A percentile compares a stretch with the other conserved stretches of the same genome.
Conservation (phyloP, 2,888 invertebrate genomes). For the Lathronympha strigana region DNA sequence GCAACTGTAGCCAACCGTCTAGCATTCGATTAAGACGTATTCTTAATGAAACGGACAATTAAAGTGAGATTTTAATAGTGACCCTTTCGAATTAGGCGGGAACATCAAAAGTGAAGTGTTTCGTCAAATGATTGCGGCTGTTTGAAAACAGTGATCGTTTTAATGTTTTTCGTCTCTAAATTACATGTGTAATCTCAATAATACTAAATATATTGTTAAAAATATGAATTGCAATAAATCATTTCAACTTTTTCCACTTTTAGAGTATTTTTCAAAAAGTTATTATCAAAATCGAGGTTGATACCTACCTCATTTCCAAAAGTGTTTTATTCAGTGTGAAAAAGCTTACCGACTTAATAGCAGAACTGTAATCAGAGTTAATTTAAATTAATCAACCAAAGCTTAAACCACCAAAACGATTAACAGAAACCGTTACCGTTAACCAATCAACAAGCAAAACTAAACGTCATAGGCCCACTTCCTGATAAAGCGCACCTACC, state of each 20-base stretch:
- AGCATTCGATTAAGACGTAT: constrained; percentile 63
- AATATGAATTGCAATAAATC: too few relatives aligned
- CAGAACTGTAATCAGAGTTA: neutral
- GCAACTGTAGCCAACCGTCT: constrained; percentile 67
- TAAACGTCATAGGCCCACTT: constrained; percentile 62
- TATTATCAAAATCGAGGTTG: too few relatives aligned
- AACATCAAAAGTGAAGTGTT: constrained; percentile 23
- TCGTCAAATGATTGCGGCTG: too few relatives aligned
- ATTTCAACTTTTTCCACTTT: too few relatives aligned
- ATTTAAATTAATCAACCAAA: constrained; percentile 7
- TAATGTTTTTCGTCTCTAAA: too few relatives aligned
- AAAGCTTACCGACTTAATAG: neutral
- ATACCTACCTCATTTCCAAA: too few relatives aligned
- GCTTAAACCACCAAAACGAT: constrained; percentile 6
- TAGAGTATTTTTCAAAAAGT: too few relatives aligned
- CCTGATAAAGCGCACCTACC: constrained; percentile 63
- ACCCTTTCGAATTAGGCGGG: constrained; percentile 11
- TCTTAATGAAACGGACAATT: constrained; percentile 51
- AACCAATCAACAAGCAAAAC: constrained; percentile 47
- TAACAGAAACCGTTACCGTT: constrained; percentile 18
- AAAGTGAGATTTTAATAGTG: constrained; percentile 53
- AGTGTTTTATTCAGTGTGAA: too few relatives aligned
- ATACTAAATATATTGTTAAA: too few relatives aligned
- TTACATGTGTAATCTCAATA: too few relatives aligned
- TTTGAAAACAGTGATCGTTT: too few relatives aligned